Conservation (phyloP, 2,797 vertebrate genomes). For the Crocodylus rhombifer region DNA sequence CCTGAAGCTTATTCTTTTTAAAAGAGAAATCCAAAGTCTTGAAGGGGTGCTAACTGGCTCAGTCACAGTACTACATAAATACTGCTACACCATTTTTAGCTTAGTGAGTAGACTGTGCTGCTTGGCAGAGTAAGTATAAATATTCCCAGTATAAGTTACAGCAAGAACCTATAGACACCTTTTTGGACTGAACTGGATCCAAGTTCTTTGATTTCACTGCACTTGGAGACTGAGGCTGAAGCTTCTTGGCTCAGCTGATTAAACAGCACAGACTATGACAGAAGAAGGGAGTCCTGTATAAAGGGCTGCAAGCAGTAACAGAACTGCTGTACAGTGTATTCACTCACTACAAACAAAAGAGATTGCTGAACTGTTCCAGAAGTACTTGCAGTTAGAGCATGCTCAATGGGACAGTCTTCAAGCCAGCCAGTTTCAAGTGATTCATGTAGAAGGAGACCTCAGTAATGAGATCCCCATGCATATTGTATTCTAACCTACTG, state of each 20-base stretch:
- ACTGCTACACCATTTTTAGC: too few relatives aligned
- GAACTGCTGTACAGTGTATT: background rate
- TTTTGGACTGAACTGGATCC: too few relatives aligned
- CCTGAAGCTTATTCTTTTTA: too few relatives aligned
- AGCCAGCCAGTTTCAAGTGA: background rate
- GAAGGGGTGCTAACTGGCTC: too few relatives aligned
- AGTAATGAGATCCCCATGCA: background rate
- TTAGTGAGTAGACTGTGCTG: too few relatives aligned
- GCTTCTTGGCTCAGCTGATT: background rate
- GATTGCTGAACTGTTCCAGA: background rate
- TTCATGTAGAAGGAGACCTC: background rate
- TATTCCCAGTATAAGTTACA: too few relatives aligned
- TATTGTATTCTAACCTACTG: background rate
- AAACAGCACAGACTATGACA: background rate
- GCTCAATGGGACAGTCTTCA: background rate
- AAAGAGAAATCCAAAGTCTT: too few relatives aligned
- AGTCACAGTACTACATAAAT: too few relatives aligned
- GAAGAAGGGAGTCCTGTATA: background rate
- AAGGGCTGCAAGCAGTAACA: background rate
- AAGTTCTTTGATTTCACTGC: background rate
- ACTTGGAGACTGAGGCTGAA: background rate
- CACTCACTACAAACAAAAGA: background rate
- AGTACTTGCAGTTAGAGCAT: background rate
- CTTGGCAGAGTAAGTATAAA: too few relatives aligned
- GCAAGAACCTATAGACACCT: too few relatives aligned